phyloP scores from a whole-genome alignment of 2,797 vertebrate species.

The Micropoecilia bifurca region DNA sequence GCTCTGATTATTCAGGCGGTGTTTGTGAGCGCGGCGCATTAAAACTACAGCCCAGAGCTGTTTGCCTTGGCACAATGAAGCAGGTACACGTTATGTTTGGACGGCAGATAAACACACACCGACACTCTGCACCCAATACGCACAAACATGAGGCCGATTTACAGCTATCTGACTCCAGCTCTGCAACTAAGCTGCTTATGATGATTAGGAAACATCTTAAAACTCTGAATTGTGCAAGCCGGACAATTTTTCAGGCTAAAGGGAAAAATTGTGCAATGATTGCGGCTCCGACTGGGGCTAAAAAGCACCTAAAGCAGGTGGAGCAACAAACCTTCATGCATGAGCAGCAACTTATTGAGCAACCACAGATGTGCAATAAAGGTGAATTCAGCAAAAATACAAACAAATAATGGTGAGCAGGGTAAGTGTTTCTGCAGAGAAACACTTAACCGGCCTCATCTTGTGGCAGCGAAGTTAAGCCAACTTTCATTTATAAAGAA shows the following conservation, averaged over 20 bases:
- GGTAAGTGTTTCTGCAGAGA: neutral
- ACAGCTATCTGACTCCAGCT: neutral
- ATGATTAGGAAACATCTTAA: neutral
- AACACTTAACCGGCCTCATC: neutral
- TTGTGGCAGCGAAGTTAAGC: neutral
- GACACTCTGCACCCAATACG: neutral
- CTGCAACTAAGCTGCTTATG: neutral
- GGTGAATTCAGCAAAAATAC: neutral
- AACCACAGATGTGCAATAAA: neutral
- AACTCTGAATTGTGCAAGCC: neutral
- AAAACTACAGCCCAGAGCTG: neutral
- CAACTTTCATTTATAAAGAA: neutral
- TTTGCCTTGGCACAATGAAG: neutral
- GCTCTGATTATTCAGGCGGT: neutral
- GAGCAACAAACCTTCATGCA: neutral
- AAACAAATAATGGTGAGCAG: neutral
- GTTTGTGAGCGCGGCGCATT: neutral
- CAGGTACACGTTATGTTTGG: neutral
- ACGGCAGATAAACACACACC: neutral
- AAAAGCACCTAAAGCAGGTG: constrained; percentile 1
- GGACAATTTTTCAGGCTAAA: neutral
- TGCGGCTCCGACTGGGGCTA: neutral
- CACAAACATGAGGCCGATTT: neutral
- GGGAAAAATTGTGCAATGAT: neutral
- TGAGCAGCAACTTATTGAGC: constrained; percentile 15